Conservation (phyloP, 37 sponge, comb jelly and placozoan genomes). For the Spongia lamella region DNA sequence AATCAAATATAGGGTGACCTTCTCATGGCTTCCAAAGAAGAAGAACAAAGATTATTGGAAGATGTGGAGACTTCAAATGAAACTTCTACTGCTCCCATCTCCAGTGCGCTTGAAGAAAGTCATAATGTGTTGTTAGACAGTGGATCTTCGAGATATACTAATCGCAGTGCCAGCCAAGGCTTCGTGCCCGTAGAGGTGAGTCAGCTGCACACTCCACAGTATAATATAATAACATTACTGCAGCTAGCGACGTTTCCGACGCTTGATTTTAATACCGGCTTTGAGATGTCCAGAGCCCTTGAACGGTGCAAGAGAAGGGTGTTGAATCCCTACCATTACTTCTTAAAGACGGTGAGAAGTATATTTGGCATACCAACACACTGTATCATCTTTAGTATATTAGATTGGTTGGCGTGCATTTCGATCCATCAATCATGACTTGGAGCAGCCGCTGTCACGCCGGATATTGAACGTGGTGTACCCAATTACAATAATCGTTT, state of each 20-base stretch:
- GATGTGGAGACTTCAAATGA: constrained; percentile 2
- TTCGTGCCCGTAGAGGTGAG: too few relatives aligned
- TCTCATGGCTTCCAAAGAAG: too few relatives aligned
- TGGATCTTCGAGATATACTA: too few relatives aligned
- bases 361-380: too few relatives aligned
- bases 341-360: constrained; percentile 74
- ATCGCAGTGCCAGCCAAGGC: too few relatives aligned
- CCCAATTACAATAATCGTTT: constrained; percentile 48
- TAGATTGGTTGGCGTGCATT: constrained; percentile 68
- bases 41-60: background rate
- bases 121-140: too few relatives aligned
- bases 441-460: background rate
- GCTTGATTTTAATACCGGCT: too few relatives aligned
- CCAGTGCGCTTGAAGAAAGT: too few relatives aligned
- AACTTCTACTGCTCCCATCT: background rate
- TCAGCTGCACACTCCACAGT: too few relatives aligned
- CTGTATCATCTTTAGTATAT: background rate
- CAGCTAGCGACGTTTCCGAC: too few relatives aligned
- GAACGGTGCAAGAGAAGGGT: constrained; percentile 67
- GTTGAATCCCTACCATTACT: constrained; percentile 48
- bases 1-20: background rate
- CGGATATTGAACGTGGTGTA: constrained; percentile 48
- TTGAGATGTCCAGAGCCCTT: constrained; percentile 26
- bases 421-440: constrained; percentile 2
- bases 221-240: too few relatives aligned